Evolutionary conservation across 2,888 invertebrate species (phyloP), one percentile per base, ranked within the genome.

Genomic region (Brachynemurus nebulosus): DNA sequence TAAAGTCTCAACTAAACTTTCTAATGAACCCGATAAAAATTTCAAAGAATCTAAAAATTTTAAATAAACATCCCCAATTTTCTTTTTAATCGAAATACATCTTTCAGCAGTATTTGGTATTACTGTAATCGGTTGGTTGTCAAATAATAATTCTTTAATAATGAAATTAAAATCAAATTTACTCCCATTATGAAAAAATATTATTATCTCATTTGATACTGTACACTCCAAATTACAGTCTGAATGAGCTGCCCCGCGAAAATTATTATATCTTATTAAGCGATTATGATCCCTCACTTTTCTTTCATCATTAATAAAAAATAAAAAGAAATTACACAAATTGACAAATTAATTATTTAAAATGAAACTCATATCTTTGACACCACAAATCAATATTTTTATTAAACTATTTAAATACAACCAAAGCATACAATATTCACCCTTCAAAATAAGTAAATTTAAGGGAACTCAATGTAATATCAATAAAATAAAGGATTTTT

Each of bases 101-200:
- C 46, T 45, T 37, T 60, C 54, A 34, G 55, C 53, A 34, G 51
- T 54, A 17, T 47, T 20, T 0, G 57, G 46, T 27, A 58, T 48
- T 2, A 55, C 14, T 0, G 51, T 40, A 8, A 17, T 1, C n/a
- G 50, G 48, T 1, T 38, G 27, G 36, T 44, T 40, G n/a, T 20
- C 17, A 18, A 35, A 35, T 11, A 34, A 36, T n/a, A 50, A 19
- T 16, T 48, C 47, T 48, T 46, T 45, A 8, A 53, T 49, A 11
- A 54, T 37, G 6, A 53, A 47, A 36, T 52, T 49, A 1, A 42
- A 27, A 33, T 52, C 48, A 35, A 48, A 49, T 11, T 43, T 41
- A 2, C 21, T 42, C 4, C 53, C 40, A 44, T 52, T 53, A 34
- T 53, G 53, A 35, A 54, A 50, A 9, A 54, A 30, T 8, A 54